These are phyloP conservation scores for Atherinomorus stipes DNA, from an alignment of 2,113 vertebrate species.

Conservation along the genomic window DNA sequence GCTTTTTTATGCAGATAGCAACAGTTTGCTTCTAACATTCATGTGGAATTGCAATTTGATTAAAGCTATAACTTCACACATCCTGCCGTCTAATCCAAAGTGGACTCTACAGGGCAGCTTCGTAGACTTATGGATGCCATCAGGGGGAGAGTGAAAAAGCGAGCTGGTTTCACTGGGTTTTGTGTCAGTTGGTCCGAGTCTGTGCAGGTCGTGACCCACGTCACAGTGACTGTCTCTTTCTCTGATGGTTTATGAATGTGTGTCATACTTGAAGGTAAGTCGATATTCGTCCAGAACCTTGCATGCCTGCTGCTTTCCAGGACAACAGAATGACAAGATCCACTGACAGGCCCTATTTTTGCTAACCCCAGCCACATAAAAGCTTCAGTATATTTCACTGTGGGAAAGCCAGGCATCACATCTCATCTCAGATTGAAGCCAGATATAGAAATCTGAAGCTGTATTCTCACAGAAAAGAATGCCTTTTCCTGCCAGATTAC, in stretches of 20 bases:
- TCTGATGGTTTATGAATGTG: constrained; percentile 33
- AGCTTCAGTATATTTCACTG: constrained; percentile 8
- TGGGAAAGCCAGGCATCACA: constrained; percentile 29
- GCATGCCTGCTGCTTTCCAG: constrained; percentile 34
- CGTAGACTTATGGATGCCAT: constrained; percentile 58
- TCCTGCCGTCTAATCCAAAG: constrained; percentile 13
- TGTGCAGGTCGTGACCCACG: constrained; percentile 20
- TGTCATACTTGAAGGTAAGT: constrained; percentile 68
- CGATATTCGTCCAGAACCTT: constrained; percentile 53
- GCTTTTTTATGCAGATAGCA: constrained; percentile 29
- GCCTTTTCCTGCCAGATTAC: constrained; percentile 24
- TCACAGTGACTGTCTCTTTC: constrained; percentile 30
- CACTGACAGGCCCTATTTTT: constrained; percentile 46
- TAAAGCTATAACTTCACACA: constrained; percentile 26
- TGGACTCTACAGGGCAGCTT: constrained; percentile 14
- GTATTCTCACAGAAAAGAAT: constrained; percentile 12
- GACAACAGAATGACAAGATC: constrained; percentile 31
- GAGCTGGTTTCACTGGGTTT: constrained; percentile 19
- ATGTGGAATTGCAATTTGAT: constrained; percentile 29
- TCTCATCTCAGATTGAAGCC: constrained; percentile 20
- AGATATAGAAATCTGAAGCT: constrained; percentile 41
- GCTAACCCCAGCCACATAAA: constrained; percentile 19
- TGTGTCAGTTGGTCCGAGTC: constrained; percentile 19
- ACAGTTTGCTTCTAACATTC: constrained; percentile 41
- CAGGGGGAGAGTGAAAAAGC: constrained; percentile 13